Conservation (phyloP, 1,140 invertebrate genomes). For the Euura lappo region DNA sequence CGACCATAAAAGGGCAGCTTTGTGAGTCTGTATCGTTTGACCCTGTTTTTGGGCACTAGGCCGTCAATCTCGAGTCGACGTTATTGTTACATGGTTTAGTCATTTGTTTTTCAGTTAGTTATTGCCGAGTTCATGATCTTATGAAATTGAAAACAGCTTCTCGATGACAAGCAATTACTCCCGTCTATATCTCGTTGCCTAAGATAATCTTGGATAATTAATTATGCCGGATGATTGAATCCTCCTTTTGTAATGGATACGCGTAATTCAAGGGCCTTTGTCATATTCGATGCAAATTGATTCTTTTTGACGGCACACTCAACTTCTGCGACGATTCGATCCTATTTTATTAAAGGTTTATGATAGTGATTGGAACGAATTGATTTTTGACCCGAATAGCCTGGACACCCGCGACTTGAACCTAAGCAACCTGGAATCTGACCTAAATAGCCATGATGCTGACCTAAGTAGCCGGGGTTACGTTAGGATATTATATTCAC, state of each 20-base stretch:
- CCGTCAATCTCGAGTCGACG: background rate
- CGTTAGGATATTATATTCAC: too few species aligned
- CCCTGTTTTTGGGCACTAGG: constrained; percentile 1
- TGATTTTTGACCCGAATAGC: too few species aligned
- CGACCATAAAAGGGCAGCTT: background rate
- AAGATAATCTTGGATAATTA: background rate
- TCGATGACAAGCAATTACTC: background rate
- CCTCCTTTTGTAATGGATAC: background rate
- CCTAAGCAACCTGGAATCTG: too few species aligned
- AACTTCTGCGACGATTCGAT: too few species aligned
- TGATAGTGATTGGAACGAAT: too few species aligned
- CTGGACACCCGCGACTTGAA: too few species aligned
- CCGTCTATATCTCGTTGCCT: background rate
- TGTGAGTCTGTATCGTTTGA: background rate
- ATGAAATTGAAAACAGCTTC: background rate
- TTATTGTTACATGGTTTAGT: background rate
- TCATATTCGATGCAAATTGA: background rate
- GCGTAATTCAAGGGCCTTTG: background rate
- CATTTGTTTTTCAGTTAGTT: background rate
- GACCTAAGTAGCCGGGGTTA: too few species aligned
- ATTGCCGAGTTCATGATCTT: background rate
- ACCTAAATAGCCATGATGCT: too few species aligned
- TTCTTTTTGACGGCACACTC: too few species aligned
- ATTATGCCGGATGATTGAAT: background rate
- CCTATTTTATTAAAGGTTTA: too few species aligned